Percentiles rank a stretch among this genome's conserved stretches.
Evolutionary conservation across 1,140 invertebrate genomes (phyloP).

Genomic region (Odontomachus brunneus): DNA sequence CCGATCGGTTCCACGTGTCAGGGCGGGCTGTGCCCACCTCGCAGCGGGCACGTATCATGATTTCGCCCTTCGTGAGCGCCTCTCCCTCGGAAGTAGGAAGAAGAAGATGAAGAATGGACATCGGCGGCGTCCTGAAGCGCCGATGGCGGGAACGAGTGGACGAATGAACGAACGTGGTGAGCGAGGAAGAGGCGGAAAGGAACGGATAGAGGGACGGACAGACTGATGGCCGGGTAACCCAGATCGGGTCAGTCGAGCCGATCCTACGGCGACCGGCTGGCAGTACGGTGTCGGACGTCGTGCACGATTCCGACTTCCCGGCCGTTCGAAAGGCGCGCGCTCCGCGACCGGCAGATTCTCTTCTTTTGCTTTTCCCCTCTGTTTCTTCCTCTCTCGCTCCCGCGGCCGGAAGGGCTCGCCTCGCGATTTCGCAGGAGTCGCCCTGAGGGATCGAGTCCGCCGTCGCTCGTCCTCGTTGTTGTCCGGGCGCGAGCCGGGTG

Average conservation of each 20-base stretch:
- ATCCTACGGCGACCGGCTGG: slow-evolving; percentile 76
- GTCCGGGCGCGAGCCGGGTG: not conserved
- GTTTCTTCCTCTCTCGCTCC: not conserved
- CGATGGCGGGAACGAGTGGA: slow-evolving; percentile 74
- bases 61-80: no score
- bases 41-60: no score
- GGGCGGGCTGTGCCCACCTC: not conserved
- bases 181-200: slow-evolving; percentile 67
- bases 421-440: slow-evolving; percentile 12
- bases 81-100: slow-evolving; percentile 66
- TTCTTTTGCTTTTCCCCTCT: no score
- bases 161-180: slow-evolving; percentile 78
- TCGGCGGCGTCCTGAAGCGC: slow-evolving; percentile 15
- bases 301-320: slow-evolving; percentile 72
- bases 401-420: not conserved
- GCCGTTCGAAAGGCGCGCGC: not conserved
- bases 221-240: slow-evolving; percentile 86
- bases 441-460: not conserved
- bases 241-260: slow-evolving; percentile 83
- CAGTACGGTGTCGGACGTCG: slow-evolving; percentile 82
- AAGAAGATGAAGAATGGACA: not conserved
- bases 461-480: not conserved
- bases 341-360: no score
- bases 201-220: slow-evolving; percentile 74
- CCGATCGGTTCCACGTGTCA: not conserved